These are phyloP conservation scores for Zoanthus gigantus DNA, from an alignment of 92 coral and sea anemone genomes.

Conservation along the genomic window DNA sequence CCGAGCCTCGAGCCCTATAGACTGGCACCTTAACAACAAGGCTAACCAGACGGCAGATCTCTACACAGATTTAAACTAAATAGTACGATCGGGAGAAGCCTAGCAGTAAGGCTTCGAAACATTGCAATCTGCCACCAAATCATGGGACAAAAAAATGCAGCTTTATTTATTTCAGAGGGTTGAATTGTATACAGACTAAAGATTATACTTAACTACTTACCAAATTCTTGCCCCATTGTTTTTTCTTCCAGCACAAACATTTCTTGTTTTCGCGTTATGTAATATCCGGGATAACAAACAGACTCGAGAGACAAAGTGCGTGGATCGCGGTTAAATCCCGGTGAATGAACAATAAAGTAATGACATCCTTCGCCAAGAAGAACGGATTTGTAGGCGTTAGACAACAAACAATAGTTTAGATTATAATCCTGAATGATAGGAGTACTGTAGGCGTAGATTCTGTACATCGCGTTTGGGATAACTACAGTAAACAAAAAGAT, in stretches of 20 bases:
- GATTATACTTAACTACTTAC: conserved; percentile 48
- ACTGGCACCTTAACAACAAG: too few relatives aligned
- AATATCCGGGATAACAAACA: conserved; percentile 79
- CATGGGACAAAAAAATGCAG: too few relatives aligned
- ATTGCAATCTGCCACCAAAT: too few relatives aligned
- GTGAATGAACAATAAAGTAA: conserved; percentile 88
- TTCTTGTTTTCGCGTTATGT: conserved; percentile 70
- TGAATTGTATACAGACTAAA: too few relatives aligned
- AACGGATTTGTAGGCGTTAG: conserved; percentile 52
- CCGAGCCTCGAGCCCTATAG: too few relatives aligned
- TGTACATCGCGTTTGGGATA: conserved; percentile 72
- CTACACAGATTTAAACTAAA: too few relatives aligned
- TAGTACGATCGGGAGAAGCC: too few relatives aligned
- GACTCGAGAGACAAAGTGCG: conserved; percentile 91
- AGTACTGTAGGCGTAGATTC: conserved; percentile 80
- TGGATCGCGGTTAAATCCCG: conserved; percentile 86
- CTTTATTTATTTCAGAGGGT: too few relatives aligned
- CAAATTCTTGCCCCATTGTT: conserved; percentile 61
- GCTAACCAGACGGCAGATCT: too few relatives aligned
- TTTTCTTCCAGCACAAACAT: conserved; percentile 58
- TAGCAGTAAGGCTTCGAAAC: too few relatives aligned
- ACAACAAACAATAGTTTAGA: conserved; percentile 67
- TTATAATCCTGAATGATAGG: conserved; percentile 72
- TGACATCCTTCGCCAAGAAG: conserved; percentile 72
- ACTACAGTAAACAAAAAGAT: conserved; percentile 50